A percentile compares a stretch with the other conserved stretches of the same genome.
Evolutionary conservation across 2,797 vertebrate genomes (phyloP).

Genomic region (Fistularia tabacaria): DNA sequence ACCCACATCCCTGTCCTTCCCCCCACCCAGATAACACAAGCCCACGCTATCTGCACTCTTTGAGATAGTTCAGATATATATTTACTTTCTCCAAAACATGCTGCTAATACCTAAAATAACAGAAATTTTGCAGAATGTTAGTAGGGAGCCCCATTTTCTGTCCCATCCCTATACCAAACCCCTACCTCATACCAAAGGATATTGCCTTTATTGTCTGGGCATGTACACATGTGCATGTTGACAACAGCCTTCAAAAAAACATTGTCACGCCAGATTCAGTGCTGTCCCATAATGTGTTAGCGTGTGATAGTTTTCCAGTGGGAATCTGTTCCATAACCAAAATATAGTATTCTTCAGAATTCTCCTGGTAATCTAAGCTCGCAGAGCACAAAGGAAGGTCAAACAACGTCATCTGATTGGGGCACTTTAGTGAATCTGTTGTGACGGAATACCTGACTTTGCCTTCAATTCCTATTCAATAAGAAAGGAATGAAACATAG

Average conservation of each 20-base stretch:
- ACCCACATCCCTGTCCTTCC: neutral
- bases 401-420: slow-evolving; percentile 32
- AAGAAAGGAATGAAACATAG: slow-evolving; percentile 47
- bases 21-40: neutral
- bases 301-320: slow-evolving; percentile 34
- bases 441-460: slow-evolving; percentile 40
- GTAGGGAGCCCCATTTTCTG: neutral
- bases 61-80: slow-evolving; percentile 6
- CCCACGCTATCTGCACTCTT: neutral
- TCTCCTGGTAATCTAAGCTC: slow-evolving; percentile 22
- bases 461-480: slow-evolving; percentile 56
- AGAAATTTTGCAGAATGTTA: slow-evolving; percentile 3
- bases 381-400: slow-evolving; percentile 29
- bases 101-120: slow-evolving; percentile 28
- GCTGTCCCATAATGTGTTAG: slow-evolving; percentile 9
- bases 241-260: slow-evolving; percentile 53
- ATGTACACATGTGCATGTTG: slow-evolving; percentile 28
- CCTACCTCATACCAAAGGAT: slow-evolving; percentile 62
- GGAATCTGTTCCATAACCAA: slow-evolving; percentile 67
- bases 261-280: slow-evolving; percentile 12
- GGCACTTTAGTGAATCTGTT: slow-evolving; percentile 14
- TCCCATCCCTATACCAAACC: neutral
- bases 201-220: slow-evolving; percentile 58
- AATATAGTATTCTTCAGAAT: slow-evolving; percentile 52
- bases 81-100: slow-evolving; percentile 16